These are phyloP conservation scores for Enhydra lutris DNA, from an alignment of 2,113 vertebrate species.

Conservation along the genomic window DNA sequence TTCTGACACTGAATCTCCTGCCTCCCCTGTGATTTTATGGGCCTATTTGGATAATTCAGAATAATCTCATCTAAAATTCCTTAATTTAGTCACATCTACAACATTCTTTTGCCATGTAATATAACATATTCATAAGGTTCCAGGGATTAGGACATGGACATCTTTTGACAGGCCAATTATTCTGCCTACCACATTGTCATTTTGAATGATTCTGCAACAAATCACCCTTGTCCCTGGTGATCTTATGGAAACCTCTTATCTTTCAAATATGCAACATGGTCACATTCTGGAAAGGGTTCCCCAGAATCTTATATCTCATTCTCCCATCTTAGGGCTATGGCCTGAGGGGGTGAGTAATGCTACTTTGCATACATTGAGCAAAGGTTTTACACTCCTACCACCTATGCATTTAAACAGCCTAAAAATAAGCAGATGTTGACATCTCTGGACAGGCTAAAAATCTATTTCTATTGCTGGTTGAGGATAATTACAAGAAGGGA, in stretches of 20 bases:
- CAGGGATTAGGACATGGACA: neutral
- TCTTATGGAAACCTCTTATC: neutral
- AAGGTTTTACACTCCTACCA: neutral
- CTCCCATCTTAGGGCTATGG: neutral
- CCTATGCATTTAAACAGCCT: constrained; percentile 5
- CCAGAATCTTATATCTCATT: neutral
- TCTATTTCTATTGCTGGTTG: constrained; percentile 6
- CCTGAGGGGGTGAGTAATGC: neutral
- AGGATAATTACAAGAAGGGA: constrained; percentile 35
- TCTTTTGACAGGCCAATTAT: neutral
- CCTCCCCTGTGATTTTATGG: neutral
- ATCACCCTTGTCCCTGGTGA: neutral
- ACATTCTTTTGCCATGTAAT: neutral
- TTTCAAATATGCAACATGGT: neutral
- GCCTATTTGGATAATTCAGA: neutral
- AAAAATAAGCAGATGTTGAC: constrained; percentile 30
- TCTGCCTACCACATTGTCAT: neutral
- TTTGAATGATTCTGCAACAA: neutral
- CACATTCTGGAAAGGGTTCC: neutral
- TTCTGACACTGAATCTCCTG: neutral
- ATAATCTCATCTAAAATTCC: neutral
- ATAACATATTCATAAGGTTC: neutral
- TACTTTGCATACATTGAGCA: neutral
- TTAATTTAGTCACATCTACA: neutral
- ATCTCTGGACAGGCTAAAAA: constrained; percentile 35